Percentiles rank a stretch among this genome's conserved stretches.
These are phyloP conservation scores for Andrena fulva DNA, from an alignment of 2,888 invertebrate species.

Conservation along the genomic window DNA sequence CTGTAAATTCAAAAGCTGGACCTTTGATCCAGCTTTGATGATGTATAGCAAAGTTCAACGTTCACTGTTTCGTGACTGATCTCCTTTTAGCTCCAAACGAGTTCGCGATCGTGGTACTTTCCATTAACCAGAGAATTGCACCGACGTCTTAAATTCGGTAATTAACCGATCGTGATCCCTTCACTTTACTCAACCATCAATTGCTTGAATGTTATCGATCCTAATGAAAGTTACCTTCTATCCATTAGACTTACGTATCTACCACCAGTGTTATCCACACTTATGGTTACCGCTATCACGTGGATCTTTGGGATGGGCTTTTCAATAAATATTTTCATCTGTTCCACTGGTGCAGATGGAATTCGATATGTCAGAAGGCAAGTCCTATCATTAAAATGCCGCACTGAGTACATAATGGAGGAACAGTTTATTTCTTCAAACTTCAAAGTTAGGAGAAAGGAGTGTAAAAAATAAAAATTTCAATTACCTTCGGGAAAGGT, in stretches of 20 bases:
- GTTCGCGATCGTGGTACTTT: not conserved
- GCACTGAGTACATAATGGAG: too few species aligned
- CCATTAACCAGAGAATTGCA: constrained; percentile 25
- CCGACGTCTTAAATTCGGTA: constrained; percentile 11
- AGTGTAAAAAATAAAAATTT: too few species aligned
- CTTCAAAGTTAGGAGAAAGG: too few species aligned
- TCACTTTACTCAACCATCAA: not conserved
- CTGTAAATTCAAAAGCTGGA: not conserved
- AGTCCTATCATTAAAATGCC: too few species aligned
- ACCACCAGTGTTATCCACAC: too few species aligned
- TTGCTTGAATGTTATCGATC: not conserved
- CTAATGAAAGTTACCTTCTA: constrained; percentile 11
- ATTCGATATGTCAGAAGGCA: too few species aligned
- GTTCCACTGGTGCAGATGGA: too few species aligned
- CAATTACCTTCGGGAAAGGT: too few species aligned
- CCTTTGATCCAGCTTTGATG: not conserved
- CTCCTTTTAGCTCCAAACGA: constrained; percentile 1
- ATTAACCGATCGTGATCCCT: constrained; percentile 14
- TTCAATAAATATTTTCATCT: too few species aligned
- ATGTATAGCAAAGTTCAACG: constrained; percentile 11
- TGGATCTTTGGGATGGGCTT: too few species aligned
- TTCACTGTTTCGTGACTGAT: constrained; percentile 20
- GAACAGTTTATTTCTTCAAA: too few species aligned
- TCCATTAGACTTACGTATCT: not conserved
- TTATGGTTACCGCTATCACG: too few species aligned